phyloP scores from a whole-genome alignment of 2,797 vertebrate genomes.

The Smutsia temminckii region DNA sequence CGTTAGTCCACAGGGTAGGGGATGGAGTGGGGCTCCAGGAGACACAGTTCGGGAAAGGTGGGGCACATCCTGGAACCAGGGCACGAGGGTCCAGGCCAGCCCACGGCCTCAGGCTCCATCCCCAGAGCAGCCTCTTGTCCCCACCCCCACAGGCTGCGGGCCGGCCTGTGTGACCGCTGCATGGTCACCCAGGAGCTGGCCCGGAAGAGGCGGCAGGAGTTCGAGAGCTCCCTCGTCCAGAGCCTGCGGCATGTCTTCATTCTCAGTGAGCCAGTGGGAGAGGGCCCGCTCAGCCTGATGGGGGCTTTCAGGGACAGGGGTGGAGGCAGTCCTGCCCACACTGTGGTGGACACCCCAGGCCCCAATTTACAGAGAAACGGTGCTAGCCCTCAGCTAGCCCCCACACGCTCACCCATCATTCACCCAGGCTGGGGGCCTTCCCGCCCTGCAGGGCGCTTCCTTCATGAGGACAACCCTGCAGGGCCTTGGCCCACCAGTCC shows the following conservation, averaged over 20 bases:
- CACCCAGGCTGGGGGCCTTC: background rate
- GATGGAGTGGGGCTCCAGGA: fast-evolving
- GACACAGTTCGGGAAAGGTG: background rate
- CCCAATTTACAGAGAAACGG: background rate
- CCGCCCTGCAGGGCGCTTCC: background rate
- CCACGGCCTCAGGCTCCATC: background rate
- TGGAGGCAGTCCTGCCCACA: fast-evolving
- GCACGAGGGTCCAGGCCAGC: fast-evolving
- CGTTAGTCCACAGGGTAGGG: background rate
- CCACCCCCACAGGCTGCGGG: slow-evolving; percentile 88
- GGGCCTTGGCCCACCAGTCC: background rate
- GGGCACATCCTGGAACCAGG: fast-evolving
- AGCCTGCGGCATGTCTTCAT: slow-evolving; percentile 93
- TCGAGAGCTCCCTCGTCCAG: slow-evolving; percentile 91
- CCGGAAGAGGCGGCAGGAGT: slow-evolving; percentile 93
- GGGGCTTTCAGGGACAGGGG: background rate
- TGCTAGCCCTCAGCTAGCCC: background rate
- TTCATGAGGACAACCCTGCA: fast-evolving
- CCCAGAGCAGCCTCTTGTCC: background rate
- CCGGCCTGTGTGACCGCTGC: slow-evolving; percentile 96
- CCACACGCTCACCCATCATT: fast-evolving
- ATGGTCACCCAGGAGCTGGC: slow-evolving; percentile 96
- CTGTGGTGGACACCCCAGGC: background rate
- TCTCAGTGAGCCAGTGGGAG: slow-evolving; percentile 86
- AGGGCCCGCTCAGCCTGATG: background rate